phyloP scores from a whole-genome alignment of 37 sponge, comb jelly and placozoan genomes.

The Oopsacas minuta region DNA sequence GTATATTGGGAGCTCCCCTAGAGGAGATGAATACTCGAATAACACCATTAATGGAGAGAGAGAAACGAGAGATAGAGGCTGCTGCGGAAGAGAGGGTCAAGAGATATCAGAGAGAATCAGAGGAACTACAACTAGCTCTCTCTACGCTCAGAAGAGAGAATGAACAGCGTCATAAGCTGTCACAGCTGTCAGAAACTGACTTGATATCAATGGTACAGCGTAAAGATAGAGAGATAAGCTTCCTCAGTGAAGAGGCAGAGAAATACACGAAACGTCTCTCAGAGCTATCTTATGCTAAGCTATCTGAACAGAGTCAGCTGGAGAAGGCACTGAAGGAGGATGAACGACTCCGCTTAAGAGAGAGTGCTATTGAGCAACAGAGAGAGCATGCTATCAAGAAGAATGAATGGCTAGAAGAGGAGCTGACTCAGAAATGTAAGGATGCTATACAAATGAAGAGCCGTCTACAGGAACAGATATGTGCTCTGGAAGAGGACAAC shows the following conservation, averaged over 20 bases:
- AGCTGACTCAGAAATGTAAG: not conserved
- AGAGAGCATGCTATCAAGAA: not conserved
- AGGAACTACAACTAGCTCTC: not conserved
- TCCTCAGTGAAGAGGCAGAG: not conserved
- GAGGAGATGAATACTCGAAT: not conserved
- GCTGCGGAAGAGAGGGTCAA: constrained; percentile 1
- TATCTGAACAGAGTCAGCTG: constrained; percentile 10
- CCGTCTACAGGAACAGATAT: constrained; percentile 1
- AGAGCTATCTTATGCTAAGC: not conserved
- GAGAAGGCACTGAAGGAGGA: not conserved
- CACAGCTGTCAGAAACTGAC: not conserved
- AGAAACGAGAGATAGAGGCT: not conserved
- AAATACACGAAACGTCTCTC: not conserved
- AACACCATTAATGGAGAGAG: not conserved
- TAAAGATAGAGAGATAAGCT: constrained; percentile 3
- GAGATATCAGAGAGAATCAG: constrained; percentile 5
- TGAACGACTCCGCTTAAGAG: not conserved
- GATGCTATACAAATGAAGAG: not conserved
- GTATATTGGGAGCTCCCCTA: not conserved
- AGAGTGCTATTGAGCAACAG: not conserved
- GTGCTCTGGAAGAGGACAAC: not conserved
- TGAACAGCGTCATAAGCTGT: constrained; percentile 2
- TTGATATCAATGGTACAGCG: constrained; percentile 3
- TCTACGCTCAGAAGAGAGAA: not conserved
- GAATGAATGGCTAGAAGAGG: not conserved